Base-by-base conservation (phyloP, 2,113 vertebrate genomes). In the Motacilla alba region DNA sequence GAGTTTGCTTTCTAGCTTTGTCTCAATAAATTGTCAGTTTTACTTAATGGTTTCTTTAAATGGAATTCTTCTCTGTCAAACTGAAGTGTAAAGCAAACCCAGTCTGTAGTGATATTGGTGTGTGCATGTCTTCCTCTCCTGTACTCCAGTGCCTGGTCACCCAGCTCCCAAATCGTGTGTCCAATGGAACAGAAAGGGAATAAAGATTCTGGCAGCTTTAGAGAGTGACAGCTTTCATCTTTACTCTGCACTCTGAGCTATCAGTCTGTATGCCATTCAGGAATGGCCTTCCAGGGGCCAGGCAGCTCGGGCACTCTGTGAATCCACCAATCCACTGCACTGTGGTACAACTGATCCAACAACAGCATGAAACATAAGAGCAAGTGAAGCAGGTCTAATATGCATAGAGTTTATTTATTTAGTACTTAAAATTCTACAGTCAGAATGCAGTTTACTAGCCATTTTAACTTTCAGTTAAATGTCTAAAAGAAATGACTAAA, bases 341-440 rank as follows among this genome's bases (percentile, higher is more conserved):
- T 4, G 5, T 0, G 0, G 7, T 13, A 30, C 4, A 2, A 47
- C 26, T 43, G 15, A 35, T 47, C 17, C 72, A 47, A 7, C 31
- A 20, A 6, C 2, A 27, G 21, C 35, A 77, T 9, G 4, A 83
- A 92, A 62, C 28, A 53, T 10, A 47, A 88, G 43, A 72, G 70
- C 50, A 82, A 83, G 60, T 26, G 44, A 84, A 94, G 90, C 31
- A 41, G 68, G n/a, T 83, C 88, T 93, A 79, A 95, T 96, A 86
- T 96, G 91, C 94, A 97, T 94, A 97, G 93, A 96, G 77, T 98
- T 98, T 98, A 98, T 98, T 98, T 98, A 98, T 98, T 98, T 97
- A 94, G 91, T 91, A 92, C 60, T 93, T 49, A 41, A 41, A 80
- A 76, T 92, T 95, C 95, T 97, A 97, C 94, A 97, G 87, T 95